A percentile compares a stretch with the other conserved stretches of the same genome.
phyloP scores from a whole-genome alignment of 2,888 invertebrate species.

The Agonopterix alstromeriana region DNA sequence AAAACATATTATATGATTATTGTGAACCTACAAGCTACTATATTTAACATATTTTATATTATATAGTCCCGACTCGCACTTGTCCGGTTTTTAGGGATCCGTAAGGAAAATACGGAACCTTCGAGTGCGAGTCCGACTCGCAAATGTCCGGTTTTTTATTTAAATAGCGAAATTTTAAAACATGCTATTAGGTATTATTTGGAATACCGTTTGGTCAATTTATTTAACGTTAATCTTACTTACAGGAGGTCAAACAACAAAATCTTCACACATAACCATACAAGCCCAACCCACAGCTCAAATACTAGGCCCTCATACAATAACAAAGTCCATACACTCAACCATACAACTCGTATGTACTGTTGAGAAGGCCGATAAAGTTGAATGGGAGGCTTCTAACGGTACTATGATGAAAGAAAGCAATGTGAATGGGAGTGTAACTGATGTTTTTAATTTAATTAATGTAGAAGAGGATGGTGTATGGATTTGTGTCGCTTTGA shows the following conservation, averaged over 20 bases:
- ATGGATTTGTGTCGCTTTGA: conserved; percentile 46
- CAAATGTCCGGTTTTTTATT: background rate
- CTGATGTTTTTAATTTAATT: conserved; percentile 32
- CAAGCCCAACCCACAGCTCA: conserved; percentile 39
- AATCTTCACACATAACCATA: conserved; percentile 34
- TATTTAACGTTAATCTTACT: no score
- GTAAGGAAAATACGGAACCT: no score
- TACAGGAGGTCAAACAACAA: conserved; percentile 45
- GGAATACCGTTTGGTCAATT: no score
- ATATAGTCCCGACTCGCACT: no score
- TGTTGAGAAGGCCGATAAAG: conserved; percentile 34
- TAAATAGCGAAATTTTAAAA: no score
- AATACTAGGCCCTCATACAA: conserved; percentile 46
- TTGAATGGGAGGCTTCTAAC: conserved; percentile 40
- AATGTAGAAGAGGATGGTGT: conserved; percentile 37
- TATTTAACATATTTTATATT: no score
- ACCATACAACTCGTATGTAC: conserved; percentile 39
- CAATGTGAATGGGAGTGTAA: conserved; percentile 22
- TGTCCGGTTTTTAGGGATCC: background rate
- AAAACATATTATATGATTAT: no score
- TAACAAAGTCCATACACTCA: conserved; percentile 25
- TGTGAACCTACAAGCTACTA: no score
- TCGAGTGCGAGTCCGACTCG: no score
- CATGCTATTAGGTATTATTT: no score
- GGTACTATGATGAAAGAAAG: conserved; percentile 20